phyloP scores from a whole-genome alignment of 2,888 invertebrate species.

The Scaeva pyrastri region DNA sequence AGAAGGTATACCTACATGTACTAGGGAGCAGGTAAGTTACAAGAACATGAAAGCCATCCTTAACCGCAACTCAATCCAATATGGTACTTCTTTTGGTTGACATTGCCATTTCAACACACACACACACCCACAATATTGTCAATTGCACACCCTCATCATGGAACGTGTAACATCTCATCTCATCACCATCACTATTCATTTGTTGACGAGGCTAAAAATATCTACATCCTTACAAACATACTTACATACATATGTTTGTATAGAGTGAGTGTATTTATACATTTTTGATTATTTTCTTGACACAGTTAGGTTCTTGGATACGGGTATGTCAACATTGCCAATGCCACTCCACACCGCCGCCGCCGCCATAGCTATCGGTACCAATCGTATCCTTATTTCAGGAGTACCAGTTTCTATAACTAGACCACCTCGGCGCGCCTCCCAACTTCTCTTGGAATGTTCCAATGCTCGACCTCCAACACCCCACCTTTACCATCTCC shows the following conservation, averaged over 20 bases:
- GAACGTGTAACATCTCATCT: conserved; percentile 61
- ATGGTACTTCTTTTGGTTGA: background rate
- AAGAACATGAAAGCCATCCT: conserved; percentile 8
- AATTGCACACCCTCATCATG: conserved; percentile 59
- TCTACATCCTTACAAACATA: background rate
- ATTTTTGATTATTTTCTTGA: conserved; percentile 74
- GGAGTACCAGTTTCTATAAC: background rate
- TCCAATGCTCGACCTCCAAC: background rate
- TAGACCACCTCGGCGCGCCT: background rate
- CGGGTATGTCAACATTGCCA: background rate
- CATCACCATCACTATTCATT: conserved; percentile 74
- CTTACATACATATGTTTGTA: background rate
- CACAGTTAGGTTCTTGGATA: no score
- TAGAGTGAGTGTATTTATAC: background rate
- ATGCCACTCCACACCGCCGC: background rate
- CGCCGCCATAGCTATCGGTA: background rate
- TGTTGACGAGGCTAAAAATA: conserved; percentile 63
- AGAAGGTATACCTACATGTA: no score
- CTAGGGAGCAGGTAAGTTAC: background rate
- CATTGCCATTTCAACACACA: conserved; percentile 9
- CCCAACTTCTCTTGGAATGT: conserved; percentile 21
- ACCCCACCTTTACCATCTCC: background rate
- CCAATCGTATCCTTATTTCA: conserved; percentile 15
- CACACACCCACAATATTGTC: conserved; percentile 17
- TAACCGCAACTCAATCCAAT: conserved; percentile 22